Percentiles rank a stretch among this genome's conserved stretches.
These are phyloP conservation scores for Caretta caretta DNA, from an alignment of 2,113 vertebrate genomes.

Conservation along the genomic window DNA sequence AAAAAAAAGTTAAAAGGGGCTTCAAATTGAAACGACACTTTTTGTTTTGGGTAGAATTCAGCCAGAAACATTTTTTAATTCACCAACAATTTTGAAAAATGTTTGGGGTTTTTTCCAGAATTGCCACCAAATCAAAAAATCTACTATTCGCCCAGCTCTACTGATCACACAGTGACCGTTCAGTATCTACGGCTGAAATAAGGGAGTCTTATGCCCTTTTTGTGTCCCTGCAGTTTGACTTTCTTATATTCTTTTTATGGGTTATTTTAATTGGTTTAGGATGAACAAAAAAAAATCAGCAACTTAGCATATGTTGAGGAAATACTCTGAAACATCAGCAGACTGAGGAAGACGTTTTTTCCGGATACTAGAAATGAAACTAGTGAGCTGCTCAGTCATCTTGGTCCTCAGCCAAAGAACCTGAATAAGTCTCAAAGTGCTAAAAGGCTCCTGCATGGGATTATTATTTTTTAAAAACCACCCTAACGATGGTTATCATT, in stretches of 20 bases:
- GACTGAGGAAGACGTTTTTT: background rate
- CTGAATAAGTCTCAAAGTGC: background rate
- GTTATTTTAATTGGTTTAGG: slow-evolving; percentile 33
- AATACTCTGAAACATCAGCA: background rate
- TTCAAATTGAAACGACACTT: background rate
- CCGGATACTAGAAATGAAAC: background rate
- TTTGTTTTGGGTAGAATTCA: background rate
- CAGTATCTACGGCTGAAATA: background rate
- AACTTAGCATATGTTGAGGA: background rate
- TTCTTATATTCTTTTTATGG: background rate
- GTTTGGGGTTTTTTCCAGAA: background rate
- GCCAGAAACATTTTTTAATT: background rate
- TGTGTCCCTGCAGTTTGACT: background rate
- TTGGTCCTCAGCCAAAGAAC: background rate
- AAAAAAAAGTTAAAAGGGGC: background rate
- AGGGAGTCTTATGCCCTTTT: background rate
- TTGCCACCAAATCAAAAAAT: background rate
- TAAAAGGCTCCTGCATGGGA: background rate
- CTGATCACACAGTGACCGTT: background rate
- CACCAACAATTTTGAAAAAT: background rate
- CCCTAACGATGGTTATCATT: background rate
- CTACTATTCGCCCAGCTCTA: background rate
- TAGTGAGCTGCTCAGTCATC: background rate
- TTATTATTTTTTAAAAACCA: background rate
- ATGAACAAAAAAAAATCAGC: background rate